Percentiles rank a stretch among this genome's conserved stretches.
phyloP scores from a whole-genome alignment of 2,113 vertebrate species.

The Uria aalge region DNA sequence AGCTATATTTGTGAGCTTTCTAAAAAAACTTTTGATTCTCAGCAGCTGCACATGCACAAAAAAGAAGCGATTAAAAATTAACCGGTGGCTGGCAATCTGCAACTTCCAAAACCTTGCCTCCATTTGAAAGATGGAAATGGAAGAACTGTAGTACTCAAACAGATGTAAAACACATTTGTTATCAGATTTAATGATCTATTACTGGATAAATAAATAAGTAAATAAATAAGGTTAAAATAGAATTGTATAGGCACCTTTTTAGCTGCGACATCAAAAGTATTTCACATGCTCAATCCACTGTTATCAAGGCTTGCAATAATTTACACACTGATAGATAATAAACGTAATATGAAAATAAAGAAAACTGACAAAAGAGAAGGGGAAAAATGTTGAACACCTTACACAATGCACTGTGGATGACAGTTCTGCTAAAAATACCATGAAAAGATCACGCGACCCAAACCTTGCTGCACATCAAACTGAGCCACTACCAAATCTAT shows the following conservation, averaged over 20 bases:
- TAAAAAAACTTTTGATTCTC: slow-evolving; percentile 31
- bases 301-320: neutral
- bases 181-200: neutral
- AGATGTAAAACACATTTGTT: neutral
- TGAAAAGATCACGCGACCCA: neutral
- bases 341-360: neutral
- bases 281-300: neutral
- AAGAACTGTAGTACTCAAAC: neutral
- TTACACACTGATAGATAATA: neutral
- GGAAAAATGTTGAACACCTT: neutral
- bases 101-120: neutral
- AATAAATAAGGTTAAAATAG: neutral
- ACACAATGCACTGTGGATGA: neutral
- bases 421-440: neutral
- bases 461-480: neutral
- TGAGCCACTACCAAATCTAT: neutral
- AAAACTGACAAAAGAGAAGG: neutral
- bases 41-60: slow-evolving; percentile 47
- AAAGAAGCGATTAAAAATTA: slow-evolving; percentile 17
- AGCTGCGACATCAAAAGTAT: neutral
- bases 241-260: neutral
- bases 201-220: neutral
- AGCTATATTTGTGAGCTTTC: slow-evolving; percentile 49
- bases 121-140: neutral
- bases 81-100: neutral